Evolutionary conservation across 2,888 invertebrate species (phyloP).

Genomic region (Brenthis hecate): DNA sequence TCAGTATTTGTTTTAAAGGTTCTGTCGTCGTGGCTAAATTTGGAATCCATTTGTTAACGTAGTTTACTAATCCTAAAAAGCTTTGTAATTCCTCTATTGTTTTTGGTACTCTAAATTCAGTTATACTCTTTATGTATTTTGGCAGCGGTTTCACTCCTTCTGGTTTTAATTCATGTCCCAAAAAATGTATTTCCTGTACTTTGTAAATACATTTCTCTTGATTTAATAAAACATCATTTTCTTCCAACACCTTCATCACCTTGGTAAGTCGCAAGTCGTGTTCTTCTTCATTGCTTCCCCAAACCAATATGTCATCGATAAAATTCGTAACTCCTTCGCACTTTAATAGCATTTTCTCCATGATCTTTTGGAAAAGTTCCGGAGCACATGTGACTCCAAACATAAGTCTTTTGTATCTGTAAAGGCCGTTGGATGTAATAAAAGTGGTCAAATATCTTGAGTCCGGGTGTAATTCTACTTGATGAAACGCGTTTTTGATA

Average conservation of each 20-base stretch:
- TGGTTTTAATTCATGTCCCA: too few species aligned
- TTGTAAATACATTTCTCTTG: slow-evolving; percentile 3
- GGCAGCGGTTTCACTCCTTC: too few species aligned
- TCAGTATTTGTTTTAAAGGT: too few species aligned
- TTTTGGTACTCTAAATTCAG: too few species aligned
- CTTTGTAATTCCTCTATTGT: too few species aligned
- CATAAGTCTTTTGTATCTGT: background rate
- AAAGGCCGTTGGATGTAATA: background rate
- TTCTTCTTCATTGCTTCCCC: background rate
- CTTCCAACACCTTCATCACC: background rate
- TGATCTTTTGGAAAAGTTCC: background rate
- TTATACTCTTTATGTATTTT: too few species aligned
- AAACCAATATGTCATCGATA: slow-evolving; percentile 1
- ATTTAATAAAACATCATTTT: background rate
- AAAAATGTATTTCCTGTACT: too few species aligned
- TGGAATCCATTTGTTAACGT: too few species aligned
- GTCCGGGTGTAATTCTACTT: too few species aligned
- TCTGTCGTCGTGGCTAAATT: too few species aligned
- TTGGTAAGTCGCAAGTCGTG: background rate
- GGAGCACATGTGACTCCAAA: background rate
- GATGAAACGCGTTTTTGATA: too few species aligned
- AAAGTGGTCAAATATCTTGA: background rate
- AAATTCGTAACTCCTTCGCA: background rate
- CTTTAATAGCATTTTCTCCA: background rate
- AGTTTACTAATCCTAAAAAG: too few species aligned